Conservation (phyloP, 1,140 invertebrate genomes). For the Ephestia elutella region DNA sequence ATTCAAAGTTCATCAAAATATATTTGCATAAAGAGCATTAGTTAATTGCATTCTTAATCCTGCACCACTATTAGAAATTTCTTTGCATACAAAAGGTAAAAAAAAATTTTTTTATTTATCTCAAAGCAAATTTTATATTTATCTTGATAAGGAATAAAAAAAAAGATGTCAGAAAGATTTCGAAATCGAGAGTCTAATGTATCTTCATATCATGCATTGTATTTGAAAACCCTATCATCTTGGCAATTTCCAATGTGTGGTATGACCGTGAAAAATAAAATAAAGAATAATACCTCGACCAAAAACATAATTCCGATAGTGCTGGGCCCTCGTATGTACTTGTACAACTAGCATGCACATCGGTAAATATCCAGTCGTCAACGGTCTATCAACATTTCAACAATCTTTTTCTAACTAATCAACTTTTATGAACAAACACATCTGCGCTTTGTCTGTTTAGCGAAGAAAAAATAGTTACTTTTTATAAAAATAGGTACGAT, state of each 20-base stretch:
- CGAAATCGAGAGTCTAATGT: neutral
- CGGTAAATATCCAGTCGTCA: constrained; percentile 8
- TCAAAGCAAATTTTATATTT: too few species aligned
- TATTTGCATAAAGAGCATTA: too few species aligned
- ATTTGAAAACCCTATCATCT: neutral
- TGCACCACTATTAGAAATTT: too few species aligned
- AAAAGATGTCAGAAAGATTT: too few species aligned
- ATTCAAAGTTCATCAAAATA: too few species aligned
- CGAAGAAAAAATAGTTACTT: neutral
- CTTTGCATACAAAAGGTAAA: too few species aligned
- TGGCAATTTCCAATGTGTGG: constrained; percentile 16
- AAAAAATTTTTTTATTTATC: too few species aligned
- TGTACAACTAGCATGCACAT: constrained; percentile 34
- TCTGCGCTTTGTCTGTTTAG: constrained; percentile 14
- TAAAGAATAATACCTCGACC: constrained; percentile 51
- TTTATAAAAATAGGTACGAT: neutral
- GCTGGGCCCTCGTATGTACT: constrained; percentile 25
- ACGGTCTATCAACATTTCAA: neutral
- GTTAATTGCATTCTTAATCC: too few species aligned
- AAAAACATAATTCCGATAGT: constrained; percentile 36
- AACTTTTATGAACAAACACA: constrained; percentile 17
- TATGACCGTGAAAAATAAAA: constrained; percentile 36
- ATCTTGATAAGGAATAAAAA: too few species aligned
- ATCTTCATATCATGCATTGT: too few species aligned
- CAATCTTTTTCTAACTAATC: constrained; percentile 8